phyloP scores from a whole-genome alignment of 2,113 vertebrate species.

The Hepsetus odoe region DNA sequence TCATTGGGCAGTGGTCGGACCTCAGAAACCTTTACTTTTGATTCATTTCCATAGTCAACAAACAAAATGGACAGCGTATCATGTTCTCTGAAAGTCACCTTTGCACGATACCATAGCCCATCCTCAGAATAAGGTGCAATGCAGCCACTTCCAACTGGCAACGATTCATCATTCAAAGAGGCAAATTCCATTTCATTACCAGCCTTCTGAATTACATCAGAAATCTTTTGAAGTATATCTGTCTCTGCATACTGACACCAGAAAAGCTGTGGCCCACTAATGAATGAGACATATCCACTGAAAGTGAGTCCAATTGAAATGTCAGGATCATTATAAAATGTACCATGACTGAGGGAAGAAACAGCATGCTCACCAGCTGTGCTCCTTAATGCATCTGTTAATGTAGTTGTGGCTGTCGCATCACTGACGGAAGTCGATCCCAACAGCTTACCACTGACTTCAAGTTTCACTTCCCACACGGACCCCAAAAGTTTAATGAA shows the following conservation, averaged over 20 bases:
- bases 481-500: slow-evolving; percentile 78
- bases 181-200: slow-evolving; percentile 53
- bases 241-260: slow-evolving; percentile 82
- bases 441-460: slow-evolving; percentile 71
- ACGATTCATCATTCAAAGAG: slow-evolving; percentile 10
- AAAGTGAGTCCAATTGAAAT: slow-evolving; percentile 73
- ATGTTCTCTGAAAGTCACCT: slow-evolving; percentile 68
- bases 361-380: neutral
- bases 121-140: slow-evolving; percentile 81
- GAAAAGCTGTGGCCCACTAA: slow-evolving; percentile 80
- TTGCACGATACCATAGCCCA: slow-evolving; percentile 82
- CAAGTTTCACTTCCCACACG: slow-evolving; percentile 85
- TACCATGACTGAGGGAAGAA: neutral
- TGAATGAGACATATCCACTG: slow-evolving; percentile 73
- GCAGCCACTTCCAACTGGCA: slow-evolving; percentile 77
- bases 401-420: slow-evolving; percentile 37
- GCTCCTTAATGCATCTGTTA: slow-evolving; percentile 2
- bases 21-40: slow-evolving; percentile 65
- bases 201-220: slow-evolving; percentile 69
- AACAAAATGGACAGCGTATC: slow-evolving; percentile 72
- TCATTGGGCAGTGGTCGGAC: slow-evolving; percentile 74
- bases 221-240: slow-evolving; percentile 73
- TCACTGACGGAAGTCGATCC: slow-evolving; percentile 60
- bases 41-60: slow-evolving; percentile 87
- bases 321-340: slow-evolving; percentile 63